phyloP scores from a whole-genome alignment of 2,888 invertebrate genomes.

The Actias luna region DNA sequence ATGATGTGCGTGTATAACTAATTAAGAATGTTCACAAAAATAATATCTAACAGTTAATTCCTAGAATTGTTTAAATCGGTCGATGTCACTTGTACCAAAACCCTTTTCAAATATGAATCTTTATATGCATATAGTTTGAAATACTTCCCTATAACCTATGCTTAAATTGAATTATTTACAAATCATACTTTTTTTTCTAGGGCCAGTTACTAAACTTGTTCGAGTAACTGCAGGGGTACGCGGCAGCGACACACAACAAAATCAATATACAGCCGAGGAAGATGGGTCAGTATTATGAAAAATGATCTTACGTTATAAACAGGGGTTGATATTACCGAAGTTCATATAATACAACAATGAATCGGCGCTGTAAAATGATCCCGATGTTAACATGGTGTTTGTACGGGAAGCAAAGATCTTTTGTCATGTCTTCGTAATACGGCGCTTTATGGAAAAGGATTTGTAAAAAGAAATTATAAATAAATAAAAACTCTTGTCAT shows the following conservation, averaged over 20 bases:
- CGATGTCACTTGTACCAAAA: too few relatives aligned
- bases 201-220: too few relatives aligned
- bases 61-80: too few relatives aligned
- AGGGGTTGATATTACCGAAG: slow-evolving; percentile 11
- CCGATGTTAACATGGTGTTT: slow-evolving; percentile 18
- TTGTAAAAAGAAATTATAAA: background rate
- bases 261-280: background rate
- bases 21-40: too few relatives aligned
- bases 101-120: too few relatives aligned
- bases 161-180: too few relatives aligned
- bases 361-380: slow-evolving; percentile 19
- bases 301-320: slow-evolving; percentile 16
- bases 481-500: background rate
- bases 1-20: too few relatives aligned
- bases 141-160: too few relatives aligned
- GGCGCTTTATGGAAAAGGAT: background rate
- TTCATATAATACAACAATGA: slow-evolving; percentile 15
- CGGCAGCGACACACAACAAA: background rate
- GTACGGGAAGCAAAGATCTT: slow-evolving; percentile 15
- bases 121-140: too few relatives aligned
- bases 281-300: slow-evolving; percentile 9
- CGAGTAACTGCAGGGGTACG: too few relatives aligned
- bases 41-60: too few relatives aligned
- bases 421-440: slow-evolving; percentile 12
- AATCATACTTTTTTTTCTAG: too few relatives aligned